A percentile compares a stretch with the other conserved stretches of the same genome.
Conservation (phyloP, 2,888 invertebrate species). For the Tryphoninae sp. region DNA sequence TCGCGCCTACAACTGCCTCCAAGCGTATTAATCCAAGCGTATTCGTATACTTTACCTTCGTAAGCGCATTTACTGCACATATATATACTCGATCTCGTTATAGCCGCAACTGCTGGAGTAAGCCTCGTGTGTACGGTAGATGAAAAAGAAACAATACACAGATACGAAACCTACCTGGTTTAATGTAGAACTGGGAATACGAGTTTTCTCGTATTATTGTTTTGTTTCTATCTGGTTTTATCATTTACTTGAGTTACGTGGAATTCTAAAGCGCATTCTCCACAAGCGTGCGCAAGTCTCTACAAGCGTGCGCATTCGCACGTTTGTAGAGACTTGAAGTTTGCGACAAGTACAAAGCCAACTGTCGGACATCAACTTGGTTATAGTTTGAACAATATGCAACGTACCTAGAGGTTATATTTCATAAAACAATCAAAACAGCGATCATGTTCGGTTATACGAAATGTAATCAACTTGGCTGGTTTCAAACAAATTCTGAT, state of each 20-base stretch:
- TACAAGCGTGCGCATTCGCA: no score
- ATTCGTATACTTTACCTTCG: constrained; percentile 24
- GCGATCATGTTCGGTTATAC: no score
- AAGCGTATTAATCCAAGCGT: constrained; percentile 36
- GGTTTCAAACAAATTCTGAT: no score
- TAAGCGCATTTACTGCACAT: constrained; percentile 8
- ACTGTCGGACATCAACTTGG: no score
- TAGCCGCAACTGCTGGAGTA: constrained; percentile 17
- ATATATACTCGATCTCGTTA: constrained; percentile 26
- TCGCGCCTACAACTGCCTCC: neutral
- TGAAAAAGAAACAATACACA: constrained; percentile 27
- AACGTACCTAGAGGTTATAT: no score
- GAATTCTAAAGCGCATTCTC: neutral
- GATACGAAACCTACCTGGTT: constrained; percentile 27
- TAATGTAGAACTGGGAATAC: constrained; percentile 13
- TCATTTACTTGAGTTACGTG: neutral
- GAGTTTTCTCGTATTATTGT: constrained; percentile 2
- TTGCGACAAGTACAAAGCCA: no score
- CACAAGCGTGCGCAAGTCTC: no score
- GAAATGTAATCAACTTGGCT: no score
- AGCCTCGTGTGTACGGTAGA: constrained; percentile 6
- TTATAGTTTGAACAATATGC: no score
- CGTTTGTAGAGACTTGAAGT: no score
- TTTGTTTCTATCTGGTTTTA: constrained; percentile 12
- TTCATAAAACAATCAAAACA: no score